Base-by-base conservation (phyloP, 2,888 invertebrate genomes). In the Tetanocera ferruginea region DNA sequence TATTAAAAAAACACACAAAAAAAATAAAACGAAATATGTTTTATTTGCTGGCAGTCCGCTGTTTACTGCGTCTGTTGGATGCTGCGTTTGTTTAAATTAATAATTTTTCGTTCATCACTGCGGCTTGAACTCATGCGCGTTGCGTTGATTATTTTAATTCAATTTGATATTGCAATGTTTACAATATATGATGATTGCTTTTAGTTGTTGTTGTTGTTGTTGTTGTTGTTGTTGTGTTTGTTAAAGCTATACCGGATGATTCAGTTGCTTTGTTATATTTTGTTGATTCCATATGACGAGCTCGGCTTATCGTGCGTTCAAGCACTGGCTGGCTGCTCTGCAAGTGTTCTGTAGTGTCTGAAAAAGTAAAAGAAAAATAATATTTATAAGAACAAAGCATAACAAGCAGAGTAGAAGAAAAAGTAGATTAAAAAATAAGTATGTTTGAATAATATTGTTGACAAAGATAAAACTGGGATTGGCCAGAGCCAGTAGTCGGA, bases 111-210 rank as follows among this genome's bases (percentile, higher is more conserved):
- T 72, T 49, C 72, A 43, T 60, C 37, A 60, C 37, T 23, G 60
- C 71, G 43, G 11, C 37, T 43, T 67, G 23, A 43, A n/a, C 34
- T 55, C 23, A 19, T 72, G 8, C 8, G 67, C 37, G 19, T 25
- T 19, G 51, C 37, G 43, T 23, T 72, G 43, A 25, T 60, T 72
- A 37, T 67, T 49, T 72, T 60, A 23, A 43, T 60, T 60, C 6
- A 72, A 60, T 72, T 72, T 72, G 34, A 72, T 72, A 72, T 72
- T 57, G 72, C 57, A 72, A 19, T 43, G 72, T 23, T 60, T 57
- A 49, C 43, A 34, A 34, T 55, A 19, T 57, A 25, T 64, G 51
- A 31, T 25, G 25, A 49, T 60, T 11, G 25, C 43, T 37, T 9
- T 37, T 25, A 28, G 52, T 37, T 2, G 1, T 60, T 37, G 31